Evolutionary conservation across 2,888 invertebrate genomes (phyloP).

Genomic region (Cheilosia pagana): DNA sequence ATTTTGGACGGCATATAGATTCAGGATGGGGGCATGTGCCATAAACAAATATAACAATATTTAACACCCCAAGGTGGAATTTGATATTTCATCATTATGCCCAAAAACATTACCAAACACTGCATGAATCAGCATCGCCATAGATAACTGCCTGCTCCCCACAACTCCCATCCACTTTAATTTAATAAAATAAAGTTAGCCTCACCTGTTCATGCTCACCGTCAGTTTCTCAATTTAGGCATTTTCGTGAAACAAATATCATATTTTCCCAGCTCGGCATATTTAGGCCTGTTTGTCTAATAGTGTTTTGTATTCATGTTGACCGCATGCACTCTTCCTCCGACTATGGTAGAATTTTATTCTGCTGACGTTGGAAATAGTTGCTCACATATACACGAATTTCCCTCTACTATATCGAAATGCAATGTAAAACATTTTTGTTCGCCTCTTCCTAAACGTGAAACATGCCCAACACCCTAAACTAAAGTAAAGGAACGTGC

Average conservation of each 20-base stretch:
- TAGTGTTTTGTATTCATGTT: constrained; percentile 33
- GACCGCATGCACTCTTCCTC: constrained; percentile 16
- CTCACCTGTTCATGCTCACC: neutral
- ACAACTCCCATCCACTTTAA: too few relatives aligned
- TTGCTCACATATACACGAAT: neutral
- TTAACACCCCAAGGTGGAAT: too few relatives aligned
- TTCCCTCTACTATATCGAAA: constrained; percentile 2
- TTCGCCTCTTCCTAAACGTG: neutral
- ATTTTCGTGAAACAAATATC: constrained; percentile 25
- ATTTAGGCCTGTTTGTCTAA: constrained; percentile 34
- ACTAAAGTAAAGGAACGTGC: neutral
- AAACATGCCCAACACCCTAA: constrained; percentile 2
- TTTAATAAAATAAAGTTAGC: too few relatives aligned
- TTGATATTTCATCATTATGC: too few relatives aligned
- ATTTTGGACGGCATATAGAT: too few relatives aligned
- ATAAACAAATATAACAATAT: too few relatives aligned
- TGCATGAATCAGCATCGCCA: too few relatives aligned
- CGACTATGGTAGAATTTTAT: neutral
- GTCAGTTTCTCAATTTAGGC: constrained; percentile 7
- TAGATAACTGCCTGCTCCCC: too few relatives aligned
- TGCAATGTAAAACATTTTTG: neutral
- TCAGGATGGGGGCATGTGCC: too few relatives aligned
- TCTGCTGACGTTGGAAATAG: constrained; percentile 17
- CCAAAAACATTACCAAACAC: too few relatives aligned
- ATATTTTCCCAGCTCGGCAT: constrained; percentile 26